Base-by-base conservation (phyloP, 2,113 vertebrate genomes). In the Chauna torquata region DNA sequence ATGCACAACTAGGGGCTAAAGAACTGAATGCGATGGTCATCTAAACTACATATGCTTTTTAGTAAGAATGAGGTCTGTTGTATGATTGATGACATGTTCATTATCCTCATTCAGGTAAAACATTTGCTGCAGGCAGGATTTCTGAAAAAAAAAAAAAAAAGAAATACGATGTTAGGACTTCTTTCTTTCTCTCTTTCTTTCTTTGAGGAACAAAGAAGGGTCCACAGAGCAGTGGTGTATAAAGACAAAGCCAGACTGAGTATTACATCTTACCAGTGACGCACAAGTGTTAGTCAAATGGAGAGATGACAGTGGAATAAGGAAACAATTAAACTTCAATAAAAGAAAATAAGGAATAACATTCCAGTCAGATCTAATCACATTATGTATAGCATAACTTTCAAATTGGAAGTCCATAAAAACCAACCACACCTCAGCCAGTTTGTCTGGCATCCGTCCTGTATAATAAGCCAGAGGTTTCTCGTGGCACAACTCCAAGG, bases 291-390 rank as follows among this genome's bases (percentile, higher is more conserved):
- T 95, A 95, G 66, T 95, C 91, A 96, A 97, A 97, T 92, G 92
- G 58, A 85, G 92, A 96, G 81, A 95, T 96, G 95, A 94, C 91
- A 97, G 84, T 89, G 50, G 90, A 92, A 86, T 96, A 95, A 97
- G 95, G 97, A 96, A 97, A 95, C 87, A 97, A 97, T 97, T 97
- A 97, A 97, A 90, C 84, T 96, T 95, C 95, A 96, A 92, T 95
- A 95, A 96, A 95, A 95, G 62, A 90, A 96, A 97, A 94, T 96
- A 87, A 87, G 78, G 88, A 95, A 92, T 97, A 97, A 94, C 92
- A 94, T 97, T 97, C 97, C 95, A 97, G 84, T 91, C 95, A 91
- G 89, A 95, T 96, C 96, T 97, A 97, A 96, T 96, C 96, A 97
- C 92, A 97, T 97, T 97, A 96, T 97, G 95, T 95, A 96, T 82